Percentiles rank a stretch among this genome's conserved stretches.
These are phyloP conservation scores for Sylvilagus bachmani DNA, from an alignment of 2,113 vertebrate genomes.

Conservation along the genomic window DNA sequence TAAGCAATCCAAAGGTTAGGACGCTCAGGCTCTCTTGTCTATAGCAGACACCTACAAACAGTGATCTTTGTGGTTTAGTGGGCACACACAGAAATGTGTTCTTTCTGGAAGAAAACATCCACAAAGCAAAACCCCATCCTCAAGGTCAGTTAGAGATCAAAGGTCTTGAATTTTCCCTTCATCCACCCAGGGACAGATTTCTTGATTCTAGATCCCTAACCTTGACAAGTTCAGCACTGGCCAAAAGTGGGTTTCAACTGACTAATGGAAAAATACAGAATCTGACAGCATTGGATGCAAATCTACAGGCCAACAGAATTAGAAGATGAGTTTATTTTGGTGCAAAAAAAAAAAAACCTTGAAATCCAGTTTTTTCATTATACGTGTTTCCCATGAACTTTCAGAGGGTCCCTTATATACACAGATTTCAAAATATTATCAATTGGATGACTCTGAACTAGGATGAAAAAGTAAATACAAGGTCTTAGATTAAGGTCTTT, in stretches of 20 bases:
- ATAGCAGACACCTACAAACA: not conserved
- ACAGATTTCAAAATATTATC: not conserved
- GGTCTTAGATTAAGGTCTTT: not conserved
- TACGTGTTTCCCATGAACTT: too few relatives aligned
- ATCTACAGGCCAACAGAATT: too few relatives aligned
- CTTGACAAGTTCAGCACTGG: constrained; percentile 11
- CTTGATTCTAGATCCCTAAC: constrained; percentile 57
- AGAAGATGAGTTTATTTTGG: too few relatives aligned
- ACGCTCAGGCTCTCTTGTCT: not conserved
- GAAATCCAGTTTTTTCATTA: too few relatives aligned
- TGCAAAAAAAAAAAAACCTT: too few relatives aligned
- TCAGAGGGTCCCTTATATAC: too few relatives aligned
- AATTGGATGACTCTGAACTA: not conserved
- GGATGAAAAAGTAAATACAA: not conserved
- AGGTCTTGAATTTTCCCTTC: constrained; percentile 45
- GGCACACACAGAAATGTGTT: too few relatives aligned
- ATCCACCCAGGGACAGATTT: constrained; percentile 50
- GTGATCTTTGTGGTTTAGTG: not conserved
- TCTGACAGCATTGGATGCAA: not conserved
- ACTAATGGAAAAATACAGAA: constrained; percentile 63
- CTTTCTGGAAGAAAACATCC: not conserved
- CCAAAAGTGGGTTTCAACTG: not conserved
- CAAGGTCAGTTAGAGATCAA: not conserved
- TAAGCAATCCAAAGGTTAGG: not conserved
- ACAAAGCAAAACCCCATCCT: not conserved